Base-by-base conservation (phyloP, 2,888 invertebrate genomes). In the Drosophila paucipuncta region DNA sequence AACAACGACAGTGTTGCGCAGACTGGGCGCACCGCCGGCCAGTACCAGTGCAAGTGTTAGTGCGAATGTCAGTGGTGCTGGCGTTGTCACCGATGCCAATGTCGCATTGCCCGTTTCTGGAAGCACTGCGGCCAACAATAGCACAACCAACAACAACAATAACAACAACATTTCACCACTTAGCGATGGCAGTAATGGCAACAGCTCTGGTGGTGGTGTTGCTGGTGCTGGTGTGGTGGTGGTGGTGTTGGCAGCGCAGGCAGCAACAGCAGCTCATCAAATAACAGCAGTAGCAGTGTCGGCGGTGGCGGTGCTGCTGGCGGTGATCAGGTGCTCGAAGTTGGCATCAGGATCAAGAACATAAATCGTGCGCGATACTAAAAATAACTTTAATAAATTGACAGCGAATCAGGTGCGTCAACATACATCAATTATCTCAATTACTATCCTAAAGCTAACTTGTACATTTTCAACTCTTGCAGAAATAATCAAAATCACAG, bases 321-420 rank as follows among this genome's bases (percentile, higher is more conserved):
- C 30, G 88, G 85, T 4, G 93, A 93, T 43, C 93, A 93, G 74
- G 92, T 93, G 55, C 83, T 93, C 58, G 93, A 93, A 80, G 93
- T 93, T 55, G 93, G 92, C 73, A 93, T 93, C 73, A 92, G 93
- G 67, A 92, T 93, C 68, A 93, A 93, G 80, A 93, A 92, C 82
- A 90, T 91, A 65, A 92, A 92, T 83, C 83, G 93, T 59, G 89
- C 88, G 52, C 91, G 92, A 39, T 92, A 91, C 78, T 92, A 83
- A 78, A 49, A 9, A 41, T 1, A 35, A 31, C 6, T 31, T 31
- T 31, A 9, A 31, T 9, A 4, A 11, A 30, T n/a, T 39, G 4
- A n/a, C 18, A 37, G 37, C 28, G 10, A 39, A 53, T 30, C 52
- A 74, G 53, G 78, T 67, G 31, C 18, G 63, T 58, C 39, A 3